Base-by-base conservation (phyloP, 2,113 vertebrate species). In the Prunella fulvescens region DNA sequence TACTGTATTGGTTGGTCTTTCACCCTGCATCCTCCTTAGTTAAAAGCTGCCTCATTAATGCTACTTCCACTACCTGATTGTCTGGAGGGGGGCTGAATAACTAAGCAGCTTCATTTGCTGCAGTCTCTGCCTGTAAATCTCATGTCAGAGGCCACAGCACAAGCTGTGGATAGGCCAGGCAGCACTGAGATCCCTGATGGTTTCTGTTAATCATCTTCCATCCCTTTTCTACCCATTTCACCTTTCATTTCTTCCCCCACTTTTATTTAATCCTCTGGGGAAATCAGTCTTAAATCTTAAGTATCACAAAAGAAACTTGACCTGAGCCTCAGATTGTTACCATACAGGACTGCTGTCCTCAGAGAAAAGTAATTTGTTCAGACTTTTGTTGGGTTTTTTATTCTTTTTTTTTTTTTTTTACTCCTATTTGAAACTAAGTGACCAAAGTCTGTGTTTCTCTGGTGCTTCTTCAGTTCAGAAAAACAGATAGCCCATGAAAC, bases 11-110 rank as follows among this genome's bases (percentile, higher is more conserved):
- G 45, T 86, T 88, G 69, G 65, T 92, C 47, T 93, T 74, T 90
- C 44, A 78, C 82, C 53, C 80, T 87, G 53, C 37, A 39, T 84
- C 57, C 57, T 78, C 86, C 45, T 86, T 91, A 77, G 81, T 92
- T 54, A 88, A 86, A 90, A 96, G 23, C 29, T 81, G 28, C 70
- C 51, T 85, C 87, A 86, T 85, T 95, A 95, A 89, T 94, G 64
- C 74, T 67, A 3, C 54, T 90, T 84, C 70, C 15, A 54, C 54
- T 86, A 29, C 67, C 56, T 94, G 90, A 73, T 93, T 83, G 66
- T 44, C 62, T 79, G 39, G 74, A 81, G 89, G 9, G 40, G 48
- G 39, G 25, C n/a, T 93, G 92, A 93, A 91, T 96, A 95, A 76
- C 26, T 78, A 62, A 95, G 61, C 71, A 88, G 72, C 71, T 94